These are phyloP conservation scores for Paracanthobrama guichenoti DNA, from an alignment of 2,113 vertebrate species.

Conservation along the genomic window DNA sequence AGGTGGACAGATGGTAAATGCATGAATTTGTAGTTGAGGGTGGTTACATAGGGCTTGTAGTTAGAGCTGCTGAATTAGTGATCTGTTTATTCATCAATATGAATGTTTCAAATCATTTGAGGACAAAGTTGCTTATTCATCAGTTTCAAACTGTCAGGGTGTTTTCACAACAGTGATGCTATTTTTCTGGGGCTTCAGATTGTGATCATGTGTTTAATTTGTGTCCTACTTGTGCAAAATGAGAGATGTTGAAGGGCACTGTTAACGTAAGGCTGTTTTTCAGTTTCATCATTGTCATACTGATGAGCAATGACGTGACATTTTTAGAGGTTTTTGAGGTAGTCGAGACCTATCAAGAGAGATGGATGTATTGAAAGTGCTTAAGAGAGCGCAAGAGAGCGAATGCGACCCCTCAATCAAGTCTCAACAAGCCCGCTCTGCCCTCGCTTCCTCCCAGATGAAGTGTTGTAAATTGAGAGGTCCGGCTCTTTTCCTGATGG, in stretches of 20 bases:
- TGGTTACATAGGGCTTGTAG: not conserved
- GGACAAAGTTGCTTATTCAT: not conserved
- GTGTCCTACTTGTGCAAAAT: constrained; percentile 12
- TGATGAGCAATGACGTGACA: constrained; percentile 61
- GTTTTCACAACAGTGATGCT: not conserved
- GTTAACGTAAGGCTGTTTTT: constrained; percentile 55
- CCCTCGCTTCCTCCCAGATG: constrained; percentile 38
- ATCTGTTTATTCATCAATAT: not conserved
- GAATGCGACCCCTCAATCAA: constrained; percentile 46
- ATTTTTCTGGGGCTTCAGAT: not conserved
- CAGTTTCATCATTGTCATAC: constrained; percentile 62
- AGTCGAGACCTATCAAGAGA: constrained; percentile 59
- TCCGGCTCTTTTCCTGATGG: constrained; percentile 13
- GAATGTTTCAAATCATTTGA: not conserved
- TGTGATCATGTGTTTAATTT: not conserved
- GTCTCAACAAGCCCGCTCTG: constrained; percentile 47
- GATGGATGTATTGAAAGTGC: constrained; percentile 36
- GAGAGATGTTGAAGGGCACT: constrained; percentile 38
- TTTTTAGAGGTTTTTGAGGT: constrained; percentile 65
- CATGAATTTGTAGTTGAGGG: not conserved
- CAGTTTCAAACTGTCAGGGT: not conserved
- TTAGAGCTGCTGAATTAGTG: not conserved
- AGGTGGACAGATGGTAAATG: not conserved
- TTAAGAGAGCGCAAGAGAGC: constrained; percentile 27
- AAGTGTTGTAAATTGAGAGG: constrained; percentile 40